Base-by-base conservation (phyloP, 2,888 invertebrate species). In the Drosophila atripex region DNA sequence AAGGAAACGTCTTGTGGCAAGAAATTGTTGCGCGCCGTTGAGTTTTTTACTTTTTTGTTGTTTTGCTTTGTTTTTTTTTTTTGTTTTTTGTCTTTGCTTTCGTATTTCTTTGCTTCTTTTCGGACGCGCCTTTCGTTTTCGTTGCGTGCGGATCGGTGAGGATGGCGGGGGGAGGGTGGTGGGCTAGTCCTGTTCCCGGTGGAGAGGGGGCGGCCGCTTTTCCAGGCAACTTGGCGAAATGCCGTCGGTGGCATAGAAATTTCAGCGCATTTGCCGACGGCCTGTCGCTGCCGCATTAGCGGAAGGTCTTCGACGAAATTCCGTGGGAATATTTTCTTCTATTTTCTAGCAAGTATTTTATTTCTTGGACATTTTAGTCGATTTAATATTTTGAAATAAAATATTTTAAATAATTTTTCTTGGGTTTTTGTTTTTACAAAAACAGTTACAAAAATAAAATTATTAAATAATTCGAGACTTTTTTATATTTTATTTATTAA, bases 1-100 rank as follows among this genome's bases (percentile, higher is more conserved):
- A 83, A 80, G 84, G 78, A 77, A 71, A 45, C 84, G 73, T 80
- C 88, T 85, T 85, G 84, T 88, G 88, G 84, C 75, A 78, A 75
- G 80, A 86, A 88, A 41, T 88, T 88, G 80, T 85, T 85, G 85
- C 88, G 73, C 80, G 72, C 60, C 68, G 75, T 65, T 73, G 86
- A 75, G 79, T 72, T 74, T 53, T 71, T 72, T 63, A 51, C 35
- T 53, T 70, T 72, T 63, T 56, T 41, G 30, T 46, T 12, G 12
- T 18, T 59, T 38, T 61, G 25, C n/a, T 14, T 43, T 51, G 51
- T 18, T 18, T 16, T 32, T 50, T 68, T 70, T 56, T 58, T 46
- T 43, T 47, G 30, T n/a, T 1, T 23, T 28, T 58, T 21, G 43
- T 51, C 45, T 30, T 50, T 54, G 39, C 35, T 56, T 46, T 64